Percentiles rank a stretch among this genome's conserved stretches.
Conservation (phyloP, 2,888 invertebrate genomes). For the Campoplex nolae region DNA sequence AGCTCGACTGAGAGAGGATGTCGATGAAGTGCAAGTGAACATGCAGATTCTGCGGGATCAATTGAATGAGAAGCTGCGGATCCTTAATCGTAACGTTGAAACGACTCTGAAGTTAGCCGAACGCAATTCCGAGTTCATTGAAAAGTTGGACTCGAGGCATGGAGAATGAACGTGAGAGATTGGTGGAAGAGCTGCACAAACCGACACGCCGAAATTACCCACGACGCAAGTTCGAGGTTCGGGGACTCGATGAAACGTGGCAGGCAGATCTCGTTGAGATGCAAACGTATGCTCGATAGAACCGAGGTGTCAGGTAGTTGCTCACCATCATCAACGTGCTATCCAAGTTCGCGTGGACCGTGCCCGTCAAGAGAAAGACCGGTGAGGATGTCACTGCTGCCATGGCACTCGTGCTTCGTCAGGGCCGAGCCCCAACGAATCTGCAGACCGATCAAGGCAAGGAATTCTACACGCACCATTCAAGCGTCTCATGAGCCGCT, state of each 20-base stretch:
- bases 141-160: conserved; percentile 1
- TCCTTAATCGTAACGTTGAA: not conserved
- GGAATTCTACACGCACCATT: conserved; percentile 65
- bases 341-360: conserved; percentile 82
- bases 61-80: conserved; percentile 25
- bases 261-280: conserved; percentile 83
- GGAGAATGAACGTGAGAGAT: conserved; percentile 13
- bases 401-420: conserved; percentile 66
- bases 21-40: conserved; percentile 9
- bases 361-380: conserved; percentile 79
- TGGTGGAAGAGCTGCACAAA: conserved; percentile 80
- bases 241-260: conserved; percentile 82
- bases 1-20: conserved; percentile 16
- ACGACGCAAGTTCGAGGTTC: conserved; percentile 77
- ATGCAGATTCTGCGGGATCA: conserved; percentile 37
- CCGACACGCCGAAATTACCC: conserved; percentile 80
- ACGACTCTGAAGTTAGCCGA: not conserved
- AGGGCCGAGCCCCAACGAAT: conserved; percentile 60
- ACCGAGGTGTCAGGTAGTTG: conserved; percentile 77
- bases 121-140: conserved; percentile 15
- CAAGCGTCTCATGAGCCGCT: conserved; percentile 49
- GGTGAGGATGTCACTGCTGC: conserved; percentile 74
- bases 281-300: conserved; percentile 75
- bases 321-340: conserved; percentile 78
- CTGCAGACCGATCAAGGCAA: conserved; percentile 63